Evolutionary conservation across 1,140 invertebrate genomes (phyloP).

Genomic region (Caenorhabditis tropicalis): DNA sequence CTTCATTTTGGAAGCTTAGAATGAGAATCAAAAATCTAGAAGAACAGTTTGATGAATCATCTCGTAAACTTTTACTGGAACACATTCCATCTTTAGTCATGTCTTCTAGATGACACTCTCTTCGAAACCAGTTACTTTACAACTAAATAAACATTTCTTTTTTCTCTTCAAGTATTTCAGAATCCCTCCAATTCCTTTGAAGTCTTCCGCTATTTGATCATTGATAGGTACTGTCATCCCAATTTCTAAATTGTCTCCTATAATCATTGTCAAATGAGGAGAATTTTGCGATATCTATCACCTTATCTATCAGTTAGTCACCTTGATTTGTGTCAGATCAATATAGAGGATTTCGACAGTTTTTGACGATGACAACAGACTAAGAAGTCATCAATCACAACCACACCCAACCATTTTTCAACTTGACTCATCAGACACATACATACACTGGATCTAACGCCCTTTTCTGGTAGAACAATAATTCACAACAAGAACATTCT

Average conservation of each 20-base stretch:
- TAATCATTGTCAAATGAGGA: background rate
- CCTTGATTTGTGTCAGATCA: background rate
- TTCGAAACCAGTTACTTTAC: no score
- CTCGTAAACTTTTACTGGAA: no score
- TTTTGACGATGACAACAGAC: background rate
- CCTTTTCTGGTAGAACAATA: constrained; percentile 33
- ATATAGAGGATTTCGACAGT: background rate
- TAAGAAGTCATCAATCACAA: constrained; percentile 22
- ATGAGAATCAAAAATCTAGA: no score
- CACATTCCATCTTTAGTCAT: no score
- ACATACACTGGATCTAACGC: background rate
- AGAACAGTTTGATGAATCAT: no score
- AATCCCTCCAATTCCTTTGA: background rate
- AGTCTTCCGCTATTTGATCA: background rate
- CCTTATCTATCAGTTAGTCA: constrained; percentile 41
- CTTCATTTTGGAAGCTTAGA: no score
- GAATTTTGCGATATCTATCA: constrained; percentile 23
- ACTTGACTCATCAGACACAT: background rate
- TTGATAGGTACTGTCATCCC: background rate
- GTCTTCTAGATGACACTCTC: no score
- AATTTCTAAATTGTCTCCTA: background rate
- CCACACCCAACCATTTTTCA: background rate
- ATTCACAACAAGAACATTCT: constrained; percentile 21
- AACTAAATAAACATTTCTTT: background rate
- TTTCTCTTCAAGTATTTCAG: no score